phyloP scores from a whole-genome alignment of 2,888 invertebrate genomes.

The Rambutsinella grinnellia region DNA sequence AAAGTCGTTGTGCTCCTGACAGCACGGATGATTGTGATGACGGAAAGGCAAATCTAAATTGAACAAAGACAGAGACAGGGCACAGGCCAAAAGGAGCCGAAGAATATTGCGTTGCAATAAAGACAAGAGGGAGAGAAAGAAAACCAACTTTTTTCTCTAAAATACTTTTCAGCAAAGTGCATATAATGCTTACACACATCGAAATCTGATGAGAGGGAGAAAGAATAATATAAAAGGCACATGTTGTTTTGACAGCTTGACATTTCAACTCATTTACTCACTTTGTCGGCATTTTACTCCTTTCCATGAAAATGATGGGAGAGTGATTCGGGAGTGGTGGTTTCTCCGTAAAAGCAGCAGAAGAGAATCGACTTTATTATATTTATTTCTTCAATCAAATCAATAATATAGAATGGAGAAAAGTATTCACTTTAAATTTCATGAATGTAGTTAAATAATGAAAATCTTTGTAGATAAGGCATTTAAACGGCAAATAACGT shows the following conservation, averaged over 20 bases:
- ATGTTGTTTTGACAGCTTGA: constrained; percentile 55
- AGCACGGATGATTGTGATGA: constrained; percentile 37
- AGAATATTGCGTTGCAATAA: not conserved
- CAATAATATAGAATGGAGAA: too few species aligned
- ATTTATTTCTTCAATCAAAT: not conserved
- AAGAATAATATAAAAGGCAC: constrained; percentile 51
- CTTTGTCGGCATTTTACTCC: constrained; percentile 36
- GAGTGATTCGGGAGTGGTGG: not conserved
- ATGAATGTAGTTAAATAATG: too few species aligned
- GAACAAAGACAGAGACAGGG: constrained; percentile 26
- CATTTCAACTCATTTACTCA: constrained; percentile 54
- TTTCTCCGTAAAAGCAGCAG: not conserved
- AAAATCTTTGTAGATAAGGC: too few species aligned
- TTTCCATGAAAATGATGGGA: constrained; percentile 33
- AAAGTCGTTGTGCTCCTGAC: constrained; percentile 49
- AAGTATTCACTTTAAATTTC: too few species aligned
- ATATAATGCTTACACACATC: not conserved
- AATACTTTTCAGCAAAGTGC: not conserved
- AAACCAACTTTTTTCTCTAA: not conserved
- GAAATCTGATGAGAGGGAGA: constrained; percentile 1
- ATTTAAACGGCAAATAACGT: too few species aligned
- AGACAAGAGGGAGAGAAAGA: constrained; percentile 11
- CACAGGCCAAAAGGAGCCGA: constrained; percentile 48
- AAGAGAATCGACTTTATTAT: not conserved
- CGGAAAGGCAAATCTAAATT: constrained; percentile 31